These are phyloP conservation scores for Habrosyne pyritoides DNA, from an alignment of 2,888 invertebrate genomes.

Conservation along the genomic window DNA sequence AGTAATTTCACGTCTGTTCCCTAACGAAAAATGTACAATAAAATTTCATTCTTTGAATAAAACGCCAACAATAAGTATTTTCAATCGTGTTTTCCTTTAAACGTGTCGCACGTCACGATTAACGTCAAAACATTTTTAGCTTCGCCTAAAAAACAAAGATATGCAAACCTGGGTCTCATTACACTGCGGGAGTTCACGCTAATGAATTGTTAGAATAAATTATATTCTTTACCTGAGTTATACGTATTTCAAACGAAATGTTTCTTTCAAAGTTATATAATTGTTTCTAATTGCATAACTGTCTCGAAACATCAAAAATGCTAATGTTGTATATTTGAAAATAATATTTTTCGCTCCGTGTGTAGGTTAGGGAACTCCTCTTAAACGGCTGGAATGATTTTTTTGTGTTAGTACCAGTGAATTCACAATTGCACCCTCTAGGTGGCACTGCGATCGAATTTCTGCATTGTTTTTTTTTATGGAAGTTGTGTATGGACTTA, in stretches of 20 bases:
- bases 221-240: constrained; percentile 26
- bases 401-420: too few species aligned
- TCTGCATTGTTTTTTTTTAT: too few species aligned
- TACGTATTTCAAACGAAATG: constrained; percentile 32
- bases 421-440: too few species aligned
- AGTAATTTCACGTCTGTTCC: too few species aligned
- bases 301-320: too few species aligned
- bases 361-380: too few species aligned
- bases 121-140: constrained; percentile 62
- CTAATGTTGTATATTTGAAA: too few species aligned
- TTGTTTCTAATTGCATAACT: neutral
- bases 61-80: constrained; percentile 22
- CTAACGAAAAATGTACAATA: neutral
- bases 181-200: constrained; percentile 53
- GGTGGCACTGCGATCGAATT: too few species aligned
- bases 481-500: too few species aligned
- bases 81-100: constrained; percentile 42
- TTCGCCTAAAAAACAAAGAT: constrained; percentile 56
- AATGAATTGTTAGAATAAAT: constrained; percentile 62
- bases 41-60: constrained; percentile 12
- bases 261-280: too few species aligned
- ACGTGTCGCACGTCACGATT: constrained; percentile 64
- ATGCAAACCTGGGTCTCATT: constrained; percentile 71
- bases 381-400: too few species aligned
- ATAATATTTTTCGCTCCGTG: too few species aligned